Base-by-base conservation (phyloP, 2,113 vertebrate genomes). In the Eretmochelys imbricata region DNA sequence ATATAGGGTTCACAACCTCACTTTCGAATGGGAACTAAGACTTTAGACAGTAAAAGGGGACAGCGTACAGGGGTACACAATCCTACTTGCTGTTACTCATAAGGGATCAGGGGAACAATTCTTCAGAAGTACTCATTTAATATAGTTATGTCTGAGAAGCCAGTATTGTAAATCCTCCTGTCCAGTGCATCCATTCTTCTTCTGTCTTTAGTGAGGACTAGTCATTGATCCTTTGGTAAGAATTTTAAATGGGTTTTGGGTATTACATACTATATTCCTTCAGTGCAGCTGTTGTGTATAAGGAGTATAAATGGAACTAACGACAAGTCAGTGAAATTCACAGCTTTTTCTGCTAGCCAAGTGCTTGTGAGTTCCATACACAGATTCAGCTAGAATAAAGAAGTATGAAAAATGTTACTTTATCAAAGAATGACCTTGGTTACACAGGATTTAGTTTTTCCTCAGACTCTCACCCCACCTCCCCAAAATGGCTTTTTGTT, bases 331-430 rank as follows among this genome's bases (percentile, higher is more conserved):
- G 75, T 0, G 0, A 20, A 91, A 19, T 9, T 83, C 88, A 76
- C 75, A 92, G 76, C 80, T 95, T 14, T 72, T 22, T 27, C 89
- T 92, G 81, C 89, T 75, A 93, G 94, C 12, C 8, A 31, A 93
- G 87, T 49, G 20, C 17, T 78, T 50, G 49, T 69, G 84, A 96
- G 50, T 24, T 27, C 84, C 85, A 84, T 48, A 87, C 91, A 89
- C 75, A 91, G 84, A 78, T 95, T 54, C 51, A 65, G 57, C 54
- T 22, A 20, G 35, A 16, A 54, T 89, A 79, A 90, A 53, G 35
- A 85, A 85, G 75, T 75, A 76, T 92, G 92, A 69, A 92, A 97
- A 90, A 59, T 59, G 3, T 53, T 78, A 13, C 72, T 94, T 96
- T 83, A 54, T 89, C 25, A 7, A 65, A n/a, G 14, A 72, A 72